phyloP scores from a whole-genome alignment of 2,113 vertebrate genomes.

The Irena cyanogastra region DNA sequence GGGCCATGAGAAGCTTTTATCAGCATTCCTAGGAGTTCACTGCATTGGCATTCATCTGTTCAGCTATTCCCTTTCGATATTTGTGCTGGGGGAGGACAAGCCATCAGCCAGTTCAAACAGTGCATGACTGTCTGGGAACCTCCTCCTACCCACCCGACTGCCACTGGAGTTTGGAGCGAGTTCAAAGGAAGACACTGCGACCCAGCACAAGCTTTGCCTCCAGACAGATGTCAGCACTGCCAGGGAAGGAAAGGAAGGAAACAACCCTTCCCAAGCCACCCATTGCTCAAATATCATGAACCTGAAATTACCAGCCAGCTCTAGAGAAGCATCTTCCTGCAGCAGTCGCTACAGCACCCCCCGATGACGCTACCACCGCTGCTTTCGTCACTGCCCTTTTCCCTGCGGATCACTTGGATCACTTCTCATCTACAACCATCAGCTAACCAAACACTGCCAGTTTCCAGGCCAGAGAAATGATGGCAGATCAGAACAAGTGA shows the following conservation, averaged over 20 bases:
- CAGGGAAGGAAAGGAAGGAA: constrained; percentile 7
- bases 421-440: background rate
- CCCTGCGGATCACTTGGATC: background rate
- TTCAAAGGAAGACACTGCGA: background rate
- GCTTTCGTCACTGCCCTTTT: background rate
- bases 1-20: background rate
- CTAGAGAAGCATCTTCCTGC: background rate
- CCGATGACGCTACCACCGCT: background rate
- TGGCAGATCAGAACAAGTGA: background rate
- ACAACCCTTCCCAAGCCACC: background rate
- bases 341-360: background rate
- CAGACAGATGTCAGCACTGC: background rate
- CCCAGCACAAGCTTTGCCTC: background rate
- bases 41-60: background rate
- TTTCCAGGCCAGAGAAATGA: background rate
- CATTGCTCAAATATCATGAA: rapidly evolving
- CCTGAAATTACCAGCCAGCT: background rate
- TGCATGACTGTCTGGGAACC: background rate
- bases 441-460: background rate
- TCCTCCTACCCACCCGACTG: background rate
- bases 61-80: background rate
- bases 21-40: constrained; percentile 8
- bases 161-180: background rate
- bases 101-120: background rate
- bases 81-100: background rate